Percentiles rank a stretch among this genome's conserved stretches.
These are phyloP conservation scores for Mylabris phalerata DNA, from an alignment of 1,140 invertebrate genomes.

Conservation along the genomic window DNA sequence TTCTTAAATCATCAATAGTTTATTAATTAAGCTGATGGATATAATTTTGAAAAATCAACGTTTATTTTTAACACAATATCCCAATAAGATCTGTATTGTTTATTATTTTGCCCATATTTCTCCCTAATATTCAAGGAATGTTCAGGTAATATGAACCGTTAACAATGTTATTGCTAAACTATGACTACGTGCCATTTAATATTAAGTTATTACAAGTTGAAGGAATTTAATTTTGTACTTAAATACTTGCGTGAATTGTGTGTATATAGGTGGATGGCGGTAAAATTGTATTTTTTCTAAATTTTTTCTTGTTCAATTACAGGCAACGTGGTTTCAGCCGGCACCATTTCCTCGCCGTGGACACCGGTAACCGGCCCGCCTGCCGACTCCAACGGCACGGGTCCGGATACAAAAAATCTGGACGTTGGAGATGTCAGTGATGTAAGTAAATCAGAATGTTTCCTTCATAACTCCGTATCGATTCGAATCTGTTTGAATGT, in stretches of 20 bases:
- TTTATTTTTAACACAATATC: too few relatives aligned
- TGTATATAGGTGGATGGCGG: background rate
- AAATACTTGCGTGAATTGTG: background rate
- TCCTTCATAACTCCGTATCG: background rate
- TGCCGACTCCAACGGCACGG: constrained; percentile 57
- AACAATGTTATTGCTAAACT: constrained; percentile 17
- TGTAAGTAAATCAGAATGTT: constrained; percentile 42
- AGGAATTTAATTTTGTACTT: background rate
- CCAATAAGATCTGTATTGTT: background rate
- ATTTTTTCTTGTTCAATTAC: constrained; percentile 18
- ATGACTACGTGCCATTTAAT: constrained; percentile 17
- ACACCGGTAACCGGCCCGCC: constrained; percentile 59
- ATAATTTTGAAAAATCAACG: too few relatives aligned
- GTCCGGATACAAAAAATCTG: constrained; percentile 60
- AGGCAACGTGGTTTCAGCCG: constrained; percentile 43
- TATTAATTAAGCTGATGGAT: too few relatives aligned
- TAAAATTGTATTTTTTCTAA: background rate
- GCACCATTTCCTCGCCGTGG: constrained; percentile 70
- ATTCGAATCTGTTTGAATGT: background rate
- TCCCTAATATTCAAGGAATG: constrained; percentile 12
- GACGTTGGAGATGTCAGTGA: constrained; percentile 64
- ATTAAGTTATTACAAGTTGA: constrained; percentile 23
- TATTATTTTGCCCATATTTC: constrained; percentile 5
- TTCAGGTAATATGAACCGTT: constrained; percentile 14
- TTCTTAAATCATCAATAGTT: too few relatives aligned